Percentiles rank a stretch among this genome's conserved stretches.
Conservation (phyloP, 2,888 invertebrate genomes). For the Maniola hyperantus region DNA sequence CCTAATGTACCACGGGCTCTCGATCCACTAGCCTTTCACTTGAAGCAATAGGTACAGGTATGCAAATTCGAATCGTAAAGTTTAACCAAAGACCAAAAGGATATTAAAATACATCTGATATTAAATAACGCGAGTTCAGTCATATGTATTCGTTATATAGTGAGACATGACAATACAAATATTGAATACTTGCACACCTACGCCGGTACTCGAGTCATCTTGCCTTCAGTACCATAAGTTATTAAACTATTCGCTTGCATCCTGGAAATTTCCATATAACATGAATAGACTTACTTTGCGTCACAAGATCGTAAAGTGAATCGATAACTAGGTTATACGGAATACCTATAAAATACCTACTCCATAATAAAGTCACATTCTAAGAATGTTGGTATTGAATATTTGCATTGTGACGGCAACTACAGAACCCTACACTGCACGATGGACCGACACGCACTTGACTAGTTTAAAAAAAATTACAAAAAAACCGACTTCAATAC, state of each 20-base stretch:
- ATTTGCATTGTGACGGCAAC: too few relatives aligned
- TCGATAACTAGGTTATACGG: not conserved
- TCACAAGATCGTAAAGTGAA: not conserved
- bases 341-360: too few relatives aligned
- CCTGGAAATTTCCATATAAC: conserved; percentile 6
- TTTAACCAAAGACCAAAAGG: not conserved
- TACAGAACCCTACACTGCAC: too few relatives aligned
- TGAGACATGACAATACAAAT: not conserved
- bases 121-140: not conserved
- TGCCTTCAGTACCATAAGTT: not conserved
- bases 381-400: too few relatives aligned
- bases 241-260: not conserved
- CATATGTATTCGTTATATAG: not conserved
- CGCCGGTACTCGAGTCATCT: not conserved
- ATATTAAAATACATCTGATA: not conserved
- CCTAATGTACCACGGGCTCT: too few relatives aligned
- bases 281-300: not conserved
- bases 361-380: too few relatives aligned
- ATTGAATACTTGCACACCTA: not conserved
- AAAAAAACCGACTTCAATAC: too few relatives aligned
- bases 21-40: too few relatives aligned
- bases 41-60: not conserved
- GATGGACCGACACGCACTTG: too few relatives aligned
- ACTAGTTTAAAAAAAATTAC: too few relatives aligned
- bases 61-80: not conserved